Evolutionary conservation across 1,140 invertebrate species (phyloP).

Genomic region (Mya arenaria): DNA sequence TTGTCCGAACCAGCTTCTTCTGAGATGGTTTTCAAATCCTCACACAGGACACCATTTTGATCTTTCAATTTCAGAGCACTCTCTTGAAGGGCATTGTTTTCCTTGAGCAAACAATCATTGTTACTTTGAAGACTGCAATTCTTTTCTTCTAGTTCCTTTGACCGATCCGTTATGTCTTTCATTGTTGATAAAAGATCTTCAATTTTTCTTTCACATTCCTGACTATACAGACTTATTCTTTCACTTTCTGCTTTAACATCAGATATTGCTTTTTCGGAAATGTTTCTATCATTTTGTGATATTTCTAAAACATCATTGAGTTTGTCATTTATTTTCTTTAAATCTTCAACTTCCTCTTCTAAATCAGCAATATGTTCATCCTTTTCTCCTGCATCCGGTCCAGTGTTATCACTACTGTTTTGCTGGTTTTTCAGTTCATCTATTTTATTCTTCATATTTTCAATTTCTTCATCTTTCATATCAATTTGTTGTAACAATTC

Average conservation of each 20-base stretch:
- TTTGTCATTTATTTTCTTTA: slow-evolving; percentile 38
- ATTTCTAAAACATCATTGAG: slow-evolving; percentile 36
- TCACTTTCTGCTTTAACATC: slow-evolving; percentile 18
- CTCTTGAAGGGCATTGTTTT: background rate
- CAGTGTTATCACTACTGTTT: too few species aligned
- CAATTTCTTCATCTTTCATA: background rate
- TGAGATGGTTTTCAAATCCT: background rate
- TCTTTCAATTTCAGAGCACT: background rate
- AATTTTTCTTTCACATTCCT: slow-evolving; percentile 30
- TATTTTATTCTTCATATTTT: background rate
- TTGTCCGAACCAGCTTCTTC: slow-evolving; percentile 29
- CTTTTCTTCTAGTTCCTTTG: slow-evolving; percentile 27
- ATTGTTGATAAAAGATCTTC: slow-evolving; percentile 33
- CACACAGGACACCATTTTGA: background rate
- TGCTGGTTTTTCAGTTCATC: too few species aligned
- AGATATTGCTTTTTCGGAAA: slow-evolving; percentile 20
- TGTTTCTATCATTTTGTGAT: slow-evolving; percentile 14
- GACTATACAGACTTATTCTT: slow-evolving; percentile 15
- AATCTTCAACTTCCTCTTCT: slow-evolving; percentile 24
- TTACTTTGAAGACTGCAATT: slow-evolving; percentile 4
- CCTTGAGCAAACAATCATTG: background rate
- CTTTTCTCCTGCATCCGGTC: too few species aligned
- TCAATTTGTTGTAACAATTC: background rate
- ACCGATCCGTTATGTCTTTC: background rate
- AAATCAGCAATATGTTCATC: background rate